Evolutionary conservation across 2,888 invertebrate species (phyloP), one percentile per base, ranked within the genome.

Genomic region (Papilio elwesi): DNA sequence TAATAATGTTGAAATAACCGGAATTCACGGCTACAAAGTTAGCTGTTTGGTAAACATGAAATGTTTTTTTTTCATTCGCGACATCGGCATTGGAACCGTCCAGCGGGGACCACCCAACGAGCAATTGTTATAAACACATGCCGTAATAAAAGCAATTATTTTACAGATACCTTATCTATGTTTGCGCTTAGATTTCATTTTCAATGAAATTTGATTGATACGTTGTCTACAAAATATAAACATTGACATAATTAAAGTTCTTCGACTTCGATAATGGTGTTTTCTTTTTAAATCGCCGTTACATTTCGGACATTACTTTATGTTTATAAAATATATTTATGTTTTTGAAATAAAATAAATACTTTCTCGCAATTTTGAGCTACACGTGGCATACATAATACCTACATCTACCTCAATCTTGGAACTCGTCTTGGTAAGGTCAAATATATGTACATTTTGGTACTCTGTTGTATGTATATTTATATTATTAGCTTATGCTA

Each of bases 41-140:
- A 79, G 79, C 79, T 86, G 84, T 90, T 90, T 88, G 85, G 81
- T 81, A 89, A 89, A 87, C 85, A 82, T 75, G 70, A 72, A 73
- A 70, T 71, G 77, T 79, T 80, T 77, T 73, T 68, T 80, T 81
- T 81, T 79, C 43, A 79, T 80, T 78, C 77, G 81, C 83, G 81
- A 84, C 80, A 82, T 76, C 76, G 70, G 72, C 78, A 78, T 74
- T 74, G 76, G 75, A 79, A 81, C 82, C 82, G 78, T 78, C 78
- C 78, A 74, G 73, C 69, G 75, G n/a, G 74, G 81, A 80, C 82
- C 83, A 84, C 83, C 83, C 84, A 84, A 78, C 79, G 73, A 74
- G 82, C 76, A 77, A 77, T 79, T 80, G 77, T 78, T 74, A 69
- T 75, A 78, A 81, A 79, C 82, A 85, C 80, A 85, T 89, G 86